Base-by-base conservation (phyloP, 2,797 vertebrate genomes). In the Cuniculus paca region DNA sequence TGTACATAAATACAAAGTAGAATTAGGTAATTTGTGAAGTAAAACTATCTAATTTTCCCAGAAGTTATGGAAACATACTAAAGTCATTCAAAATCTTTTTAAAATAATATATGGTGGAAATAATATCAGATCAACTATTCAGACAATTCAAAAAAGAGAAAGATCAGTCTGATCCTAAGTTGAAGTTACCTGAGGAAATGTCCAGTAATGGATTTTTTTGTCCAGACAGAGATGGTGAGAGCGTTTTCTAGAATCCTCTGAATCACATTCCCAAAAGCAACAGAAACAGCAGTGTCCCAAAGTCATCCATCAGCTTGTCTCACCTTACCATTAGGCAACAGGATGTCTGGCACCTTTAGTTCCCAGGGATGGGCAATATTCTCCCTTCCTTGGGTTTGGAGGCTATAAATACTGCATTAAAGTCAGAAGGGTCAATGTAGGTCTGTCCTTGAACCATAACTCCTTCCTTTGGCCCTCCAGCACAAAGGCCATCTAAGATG, bases 51-150 rank as follows among this genome's bases (percentile, higher is more conserved):
- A 72, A 60, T 74, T 61, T 75, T 56, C 34, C 6, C 16, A 63
- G 26, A 75, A 95, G n/a, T 13, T 80, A 52, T 2, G 28, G 10
- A 92, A 28, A 19, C 2, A 17, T 65, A 48, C 42, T 42, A 79
- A 83, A 94, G 26, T 20, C n/a, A 70, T 24, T 39, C 48, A n/a
- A 92, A 93, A 63, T 83, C 4, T 80, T 92, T 90, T 84, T 48
- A 61, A 48, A 95, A 72, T 72, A 48, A 61, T 36, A 39, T 50
- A 5, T 91, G 45, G 42, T 34, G 6, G 12, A 88, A 88, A 79
- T 90, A 77, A 78, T 92, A 92, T 45, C 54, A 90, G 28, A 58
- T 70, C 50, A 74, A 91, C 10, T 52, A 48, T 34, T 83, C 34
- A 65, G 86, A 81, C 6, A 90, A 65, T 95, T 94, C 65, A 79